Evolutionary conservation across 1,140 invertebrate genomes (phyloP), one percentile per base, ranked within the genome.

Genomic region (Trichogramma pretiosum): DNA sequence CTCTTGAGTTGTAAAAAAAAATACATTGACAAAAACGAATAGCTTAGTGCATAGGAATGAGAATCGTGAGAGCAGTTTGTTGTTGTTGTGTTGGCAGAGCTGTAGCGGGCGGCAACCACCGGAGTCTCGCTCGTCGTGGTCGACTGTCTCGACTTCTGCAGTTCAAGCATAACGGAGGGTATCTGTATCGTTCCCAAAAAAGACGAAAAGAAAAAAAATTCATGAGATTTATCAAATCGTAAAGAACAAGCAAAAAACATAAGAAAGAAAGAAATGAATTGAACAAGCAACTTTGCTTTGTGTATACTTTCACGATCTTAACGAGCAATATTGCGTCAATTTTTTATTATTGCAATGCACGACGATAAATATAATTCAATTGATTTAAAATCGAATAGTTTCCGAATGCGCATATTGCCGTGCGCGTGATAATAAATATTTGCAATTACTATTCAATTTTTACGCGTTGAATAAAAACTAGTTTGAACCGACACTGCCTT

Each of bases 111-210:
- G 82, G 83, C 75, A 69, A 70, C 66, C 67, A 83, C 83, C 83
- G 84, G 79, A 85, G 83, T 73, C 79, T 86, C 76, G 84, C 83
- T 72, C 80, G 84, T 70, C 81, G 86, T 70, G 84, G 85, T 64
- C 82, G 87, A 74, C 88, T 87, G 74, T 89, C 87, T 59, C 83
- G 87, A 59, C 80, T 91, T 61, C 82, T 89, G 67, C 85, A 89
- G 77, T 88, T 89, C 77, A 83, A 81, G 73, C 84, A 85, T 63
- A 88, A 86, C 73, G 74, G 76, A 76, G 88, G 87, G 88, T 90
- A 87, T 77, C 62, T 67, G 68, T 72, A 71, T 72, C 67, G 70
- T 72, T 71, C 63, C 60, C 56, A 63, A 61, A 61, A 60, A 56
- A 21, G 23, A 32, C 17, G 56, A 56, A 46, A 41, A 48, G 45